phyloP scores from a whole-genome alignment of 1,140 invertebrate species.

The Myzus persicae region DNA sequence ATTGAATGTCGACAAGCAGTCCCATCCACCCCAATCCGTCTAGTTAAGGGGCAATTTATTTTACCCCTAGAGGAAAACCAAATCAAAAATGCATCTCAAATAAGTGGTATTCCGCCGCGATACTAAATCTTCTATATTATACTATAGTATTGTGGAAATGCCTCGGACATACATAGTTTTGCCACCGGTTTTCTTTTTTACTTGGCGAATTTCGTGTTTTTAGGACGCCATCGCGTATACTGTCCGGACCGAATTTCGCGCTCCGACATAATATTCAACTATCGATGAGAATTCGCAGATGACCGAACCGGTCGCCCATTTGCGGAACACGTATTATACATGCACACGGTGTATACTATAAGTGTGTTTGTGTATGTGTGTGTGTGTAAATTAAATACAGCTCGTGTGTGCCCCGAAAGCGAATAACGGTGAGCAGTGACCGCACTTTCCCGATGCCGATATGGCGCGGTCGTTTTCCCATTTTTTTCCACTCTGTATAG shows the following conservation, averaged over 20 bases:
- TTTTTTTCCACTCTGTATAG: neutral
- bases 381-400: neutral
- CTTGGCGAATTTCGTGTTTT: neutral
- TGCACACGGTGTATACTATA: neutral
- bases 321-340: neutral
- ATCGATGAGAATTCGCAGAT: neutral
- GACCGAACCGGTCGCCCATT: neutral
- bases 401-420: neutral
- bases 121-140: neutral
- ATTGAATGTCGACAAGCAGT: neutral
- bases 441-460: constrained; percentile 15
- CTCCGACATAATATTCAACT: neutral
- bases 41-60: too few species aligned
- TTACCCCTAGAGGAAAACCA: neutral
- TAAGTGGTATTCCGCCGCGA: neutral
- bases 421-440: constrained; percentile 7
- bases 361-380: neutral
- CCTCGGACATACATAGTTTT: neutral
- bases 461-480: neutral
- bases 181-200: neutral
- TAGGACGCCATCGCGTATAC: neutral
- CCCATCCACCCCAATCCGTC: too few species aligned
- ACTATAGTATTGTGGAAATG: neutral
- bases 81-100: neutral
- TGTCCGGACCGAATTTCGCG: neutral